Percentiles rank a stretch among this genome's conserved stretches.
These are phyloP conservation scores for Thunnus maccoyii DNA, from an alignment of 2,113 vertebrate species.

Conservation along the genomic window DNA sequence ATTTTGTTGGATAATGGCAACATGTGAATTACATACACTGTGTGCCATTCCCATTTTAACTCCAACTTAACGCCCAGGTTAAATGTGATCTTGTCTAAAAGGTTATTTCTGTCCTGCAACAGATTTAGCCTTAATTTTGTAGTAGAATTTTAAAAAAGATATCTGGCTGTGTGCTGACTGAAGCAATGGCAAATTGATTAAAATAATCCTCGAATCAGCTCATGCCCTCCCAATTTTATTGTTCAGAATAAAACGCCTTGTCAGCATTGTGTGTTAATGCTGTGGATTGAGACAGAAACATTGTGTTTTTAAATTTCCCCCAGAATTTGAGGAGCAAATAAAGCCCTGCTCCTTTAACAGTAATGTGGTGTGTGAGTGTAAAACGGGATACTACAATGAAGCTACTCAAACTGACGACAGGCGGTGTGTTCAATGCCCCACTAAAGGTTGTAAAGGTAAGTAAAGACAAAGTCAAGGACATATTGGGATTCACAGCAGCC, in stretches of 20 bases:
- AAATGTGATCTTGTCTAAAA: no score
- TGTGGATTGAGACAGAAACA: not conserved
- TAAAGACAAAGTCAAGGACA: not conserved
- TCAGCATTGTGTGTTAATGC: not conserved
- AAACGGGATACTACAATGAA: not conserved
- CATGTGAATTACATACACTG: no score
- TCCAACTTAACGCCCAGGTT: no score
- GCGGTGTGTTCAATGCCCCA: accelerated
- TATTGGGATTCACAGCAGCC: not conserved
- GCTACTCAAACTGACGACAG: accelerated
- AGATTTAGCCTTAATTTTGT: no score
- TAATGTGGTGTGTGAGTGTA: conserved; percentile 36
- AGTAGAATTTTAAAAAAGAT: no score
- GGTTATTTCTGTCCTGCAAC: no score
- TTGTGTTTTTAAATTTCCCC: not conserved
- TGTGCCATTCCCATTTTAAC: no score
- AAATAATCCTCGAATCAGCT: not conserved
- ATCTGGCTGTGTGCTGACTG: not conserved
- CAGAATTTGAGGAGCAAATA: not conserved
- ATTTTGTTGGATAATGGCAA: no score
- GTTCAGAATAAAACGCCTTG: not conserved
- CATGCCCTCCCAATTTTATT: not conserved
- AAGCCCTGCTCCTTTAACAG: not conserved
- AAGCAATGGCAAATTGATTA: not conserved
- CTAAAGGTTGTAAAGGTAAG: not conserved